Evolutionary conservation across 1,140 invertebrate species (phyloP).

Genomic region (Drosophila paulistorum): DNA sequence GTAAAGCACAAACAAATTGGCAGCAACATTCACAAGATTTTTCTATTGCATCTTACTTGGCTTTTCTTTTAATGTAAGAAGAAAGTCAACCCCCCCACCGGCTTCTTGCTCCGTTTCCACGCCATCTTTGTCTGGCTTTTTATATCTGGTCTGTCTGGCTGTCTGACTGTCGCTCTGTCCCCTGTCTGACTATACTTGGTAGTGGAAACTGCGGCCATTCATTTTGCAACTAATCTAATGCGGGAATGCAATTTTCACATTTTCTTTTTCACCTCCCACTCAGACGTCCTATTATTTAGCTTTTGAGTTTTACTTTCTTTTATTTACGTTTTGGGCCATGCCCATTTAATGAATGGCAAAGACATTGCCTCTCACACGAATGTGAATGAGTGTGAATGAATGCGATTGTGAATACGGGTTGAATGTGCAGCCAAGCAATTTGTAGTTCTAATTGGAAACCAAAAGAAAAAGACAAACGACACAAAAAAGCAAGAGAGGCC

Average conservation of each 20-base stretch:
- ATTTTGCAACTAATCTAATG: conserved; percentile 63
- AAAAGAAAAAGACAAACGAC: not conserved
- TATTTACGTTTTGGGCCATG: conserved; percentile 53
- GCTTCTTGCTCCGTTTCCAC: conserved; percentile 22
- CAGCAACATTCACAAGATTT: conserved; percentile 51
- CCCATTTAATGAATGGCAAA: conserved; percentile 55
- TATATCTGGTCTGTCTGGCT: not conserved
- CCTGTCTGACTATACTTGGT: not conserved
- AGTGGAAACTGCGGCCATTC: conserved; percentile 43
- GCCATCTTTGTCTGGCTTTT: conserved; percentile 14
- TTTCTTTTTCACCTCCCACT: conserved; percentile 16
- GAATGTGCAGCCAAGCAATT: not conserved
- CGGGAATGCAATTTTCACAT: conserved; percentile 45
- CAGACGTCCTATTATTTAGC: conserved; percentile 28
- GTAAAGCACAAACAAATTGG: conserved; percentile 32
- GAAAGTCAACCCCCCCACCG: not conserved
- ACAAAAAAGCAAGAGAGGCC: not conserved
- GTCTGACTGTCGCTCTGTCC: too few relatives aligned
- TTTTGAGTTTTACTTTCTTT: not conserved
- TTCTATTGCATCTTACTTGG: conserved; percentile 3
- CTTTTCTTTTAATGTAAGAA: conserved; percentile 16
- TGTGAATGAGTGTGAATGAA: conserved; percentile 50
- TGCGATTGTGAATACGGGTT: conserved; percentile 7
- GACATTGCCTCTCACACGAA: conserved; percentile 16
- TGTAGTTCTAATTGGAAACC: too few relatives aligned